These are phyloP conservation scores for Psilopogon haemacephalus DNA, from an alignment of 2,113 vertebrate species.

Conservation along the genomic window DNA sequence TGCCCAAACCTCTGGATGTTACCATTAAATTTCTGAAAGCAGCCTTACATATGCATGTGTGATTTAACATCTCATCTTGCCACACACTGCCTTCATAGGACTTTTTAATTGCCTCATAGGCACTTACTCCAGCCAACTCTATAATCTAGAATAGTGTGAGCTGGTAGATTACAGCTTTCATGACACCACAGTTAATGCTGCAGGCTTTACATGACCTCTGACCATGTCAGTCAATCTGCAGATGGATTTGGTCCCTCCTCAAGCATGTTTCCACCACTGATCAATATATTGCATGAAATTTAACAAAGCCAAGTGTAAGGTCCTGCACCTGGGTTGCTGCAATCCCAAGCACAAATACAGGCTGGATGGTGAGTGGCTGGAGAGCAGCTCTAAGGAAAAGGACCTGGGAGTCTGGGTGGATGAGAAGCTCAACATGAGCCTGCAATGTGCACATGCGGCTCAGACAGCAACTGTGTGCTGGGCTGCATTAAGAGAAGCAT, in stretches of 20 bases:
- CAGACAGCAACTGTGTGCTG: no score
- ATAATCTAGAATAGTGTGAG: background rate
- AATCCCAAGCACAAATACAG: no score
- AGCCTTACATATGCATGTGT: background rate
- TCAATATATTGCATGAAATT: fast-evolving
- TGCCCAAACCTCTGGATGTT: background rate
- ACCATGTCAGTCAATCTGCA: background rate
- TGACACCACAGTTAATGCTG: background rate
- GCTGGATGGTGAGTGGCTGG: no score
- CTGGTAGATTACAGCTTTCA: background rate
- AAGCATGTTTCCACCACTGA: background rate
- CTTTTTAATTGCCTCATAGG: background rate
- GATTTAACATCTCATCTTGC: background rate
- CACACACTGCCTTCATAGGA: background rate
- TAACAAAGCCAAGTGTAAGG: no score
- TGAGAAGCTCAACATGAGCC: no score
- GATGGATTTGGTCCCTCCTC: background rate
- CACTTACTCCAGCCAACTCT: background rate
- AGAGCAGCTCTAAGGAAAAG: no score
- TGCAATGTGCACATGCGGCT: no score
- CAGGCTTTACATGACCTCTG: background rate
- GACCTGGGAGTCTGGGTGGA: no score
- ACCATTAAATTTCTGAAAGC: background rate
- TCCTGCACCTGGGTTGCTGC: no score
- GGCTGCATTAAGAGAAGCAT: no score